phyloP scores from a whole-genome alignment of 2,888 invertebrate genomes.

The Cryptocheilus praepositus region DNA sequence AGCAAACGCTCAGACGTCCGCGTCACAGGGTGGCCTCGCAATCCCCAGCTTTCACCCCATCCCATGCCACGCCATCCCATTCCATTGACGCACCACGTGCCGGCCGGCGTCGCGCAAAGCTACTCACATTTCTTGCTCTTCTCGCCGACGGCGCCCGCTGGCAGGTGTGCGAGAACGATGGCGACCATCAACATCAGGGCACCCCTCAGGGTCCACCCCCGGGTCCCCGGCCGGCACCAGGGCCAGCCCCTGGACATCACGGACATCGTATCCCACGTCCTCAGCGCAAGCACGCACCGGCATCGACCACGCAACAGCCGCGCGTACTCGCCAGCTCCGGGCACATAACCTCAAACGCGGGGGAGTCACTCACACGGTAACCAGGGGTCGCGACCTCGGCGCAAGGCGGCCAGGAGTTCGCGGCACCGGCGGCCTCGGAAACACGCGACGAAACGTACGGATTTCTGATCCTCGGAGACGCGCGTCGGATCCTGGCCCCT shows the following conservation, averaged over 20 bases:
- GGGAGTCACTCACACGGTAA: too few relatives aligned
- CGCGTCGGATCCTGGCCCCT: constrained; percentile 40
- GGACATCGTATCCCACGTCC: constrained; percentile 52
- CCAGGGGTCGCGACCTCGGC: too few relatives aligned
- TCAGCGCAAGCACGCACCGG: constrained; percentile 42
- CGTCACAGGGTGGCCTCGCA: too few relatives aligned
- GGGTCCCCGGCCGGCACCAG: constrained; percentile 35
- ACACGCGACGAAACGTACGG: too few relatives aligned
- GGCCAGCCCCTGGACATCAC: constrained; percentile 54
- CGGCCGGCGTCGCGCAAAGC: too few relatives aligned
- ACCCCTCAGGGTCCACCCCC: constrained; percentile 26
- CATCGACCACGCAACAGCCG: constrained; percentile 31
- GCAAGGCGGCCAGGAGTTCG: too few relatives aligned
- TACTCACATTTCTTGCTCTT: constrained; percentile 68
- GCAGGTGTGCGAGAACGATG: constrained; percentile 42
- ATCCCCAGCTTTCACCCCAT: too few relatives aligned
- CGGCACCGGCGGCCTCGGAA: too few relatives aligned
- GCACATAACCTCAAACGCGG: constrained; percentile 34
- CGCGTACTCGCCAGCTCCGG: constrained; percentile 30
- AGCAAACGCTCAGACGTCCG: too few relatives aligned
- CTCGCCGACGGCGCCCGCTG: constrained; percentile 57
- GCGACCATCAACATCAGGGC: constrained; percentile 33
- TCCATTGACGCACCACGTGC: too few relatives aligned
- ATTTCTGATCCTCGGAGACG: background rate
- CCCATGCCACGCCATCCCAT: too few relatives aligned